Evolutionary conservation across 2,113 vertebrate genomes (phyloP).

Genomic region (Acrocephalus kingi): DNA sequence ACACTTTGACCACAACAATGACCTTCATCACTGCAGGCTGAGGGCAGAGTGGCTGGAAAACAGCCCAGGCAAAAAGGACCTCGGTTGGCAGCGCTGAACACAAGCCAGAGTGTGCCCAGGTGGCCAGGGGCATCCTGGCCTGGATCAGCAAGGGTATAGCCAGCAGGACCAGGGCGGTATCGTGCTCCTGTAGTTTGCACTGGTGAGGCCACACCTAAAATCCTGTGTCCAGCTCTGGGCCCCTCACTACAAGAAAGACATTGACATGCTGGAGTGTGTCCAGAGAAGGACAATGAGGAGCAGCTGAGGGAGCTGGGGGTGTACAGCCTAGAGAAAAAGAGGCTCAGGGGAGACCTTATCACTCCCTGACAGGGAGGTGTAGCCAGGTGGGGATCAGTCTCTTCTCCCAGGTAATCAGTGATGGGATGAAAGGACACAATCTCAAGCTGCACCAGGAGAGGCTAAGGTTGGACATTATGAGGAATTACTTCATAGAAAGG

Average conservation of each 20-base stretch:
- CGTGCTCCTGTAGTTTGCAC: not conserved
- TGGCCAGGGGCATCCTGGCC: not conserved
- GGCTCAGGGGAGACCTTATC: not conserved
- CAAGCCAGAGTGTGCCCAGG: not conserved
- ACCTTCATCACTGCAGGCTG: not conserved
- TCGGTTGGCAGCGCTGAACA: fast-evolving
- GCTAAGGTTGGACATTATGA: not conserved
- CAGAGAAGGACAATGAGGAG: too few species aligned
- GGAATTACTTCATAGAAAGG: not conserved
- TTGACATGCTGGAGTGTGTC: fast-evolving
- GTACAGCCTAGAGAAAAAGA: not conserved
- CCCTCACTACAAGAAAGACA: not conserved
- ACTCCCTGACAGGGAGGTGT: not conserved
- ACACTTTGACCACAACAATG: not conserved
- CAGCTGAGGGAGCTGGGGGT: not conserved
- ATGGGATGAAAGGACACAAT: not conserved
- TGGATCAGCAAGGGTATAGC: not conserved
- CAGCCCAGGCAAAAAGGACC: not conserved
- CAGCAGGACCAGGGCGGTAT: not conserved
- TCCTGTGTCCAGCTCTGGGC: too few species aligned
- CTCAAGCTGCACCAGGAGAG: not conserved
- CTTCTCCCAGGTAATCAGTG: not conserved
- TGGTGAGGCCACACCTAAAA: not conserved
- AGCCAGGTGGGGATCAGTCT: not conserved
- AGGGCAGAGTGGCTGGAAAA: not conserved